phyloP scores from a whole-genome alignment of 2,797 vertebrate species.

The Forpus xanthops region DNA sequence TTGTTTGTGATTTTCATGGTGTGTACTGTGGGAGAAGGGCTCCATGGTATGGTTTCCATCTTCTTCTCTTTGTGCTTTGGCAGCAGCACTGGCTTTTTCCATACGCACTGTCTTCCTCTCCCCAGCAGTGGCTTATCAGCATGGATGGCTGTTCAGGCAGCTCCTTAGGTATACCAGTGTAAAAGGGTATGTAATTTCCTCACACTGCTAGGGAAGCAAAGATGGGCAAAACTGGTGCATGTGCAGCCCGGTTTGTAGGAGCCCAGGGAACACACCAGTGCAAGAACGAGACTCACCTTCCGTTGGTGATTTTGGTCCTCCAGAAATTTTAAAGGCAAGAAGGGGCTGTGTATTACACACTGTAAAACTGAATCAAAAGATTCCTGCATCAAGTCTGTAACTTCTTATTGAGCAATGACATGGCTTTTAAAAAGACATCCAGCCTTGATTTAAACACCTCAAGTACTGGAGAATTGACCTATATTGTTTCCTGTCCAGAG shows the following conservation, averaged over 20 bases:
- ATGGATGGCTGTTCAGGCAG: neutral
- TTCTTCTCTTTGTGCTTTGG: neutral
- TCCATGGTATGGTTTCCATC: neutral
- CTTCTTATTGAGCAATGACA: neutral
- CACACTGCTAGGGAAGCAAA: neutral
- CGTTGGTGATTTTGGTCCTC: neutral
- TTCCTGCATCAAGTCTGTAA: neutral
- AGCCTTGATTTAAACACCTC: neutral
- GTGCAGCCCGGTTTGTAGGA: neutral
- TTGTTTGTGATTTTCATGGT: neutral
- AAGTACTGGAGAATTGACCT: accelerated
- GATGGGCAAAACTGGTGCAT: neutral
- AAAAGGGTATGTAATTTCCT: neutral
- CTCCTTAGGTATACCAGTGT: neutral
- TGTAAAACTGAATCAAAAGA: neutral
- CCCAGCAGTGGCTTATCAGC: accelerated
- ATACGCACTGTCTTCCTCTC: accelerated
- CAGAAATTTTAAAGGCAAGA: neutral
- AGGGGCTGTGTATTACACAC: neutral
- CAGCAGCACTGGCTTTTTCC: neutral
- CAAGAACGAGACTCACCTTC: neutral
- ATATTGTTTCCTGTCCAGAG: neutral
- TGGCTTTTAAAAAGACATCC: neutral
- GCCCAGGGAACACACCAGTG: neutral
- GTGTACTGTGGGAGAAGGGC: neutral